Conservation (phyloP, 1,140 invertebrate species). For the Pristionchus pacificus region DNA sequence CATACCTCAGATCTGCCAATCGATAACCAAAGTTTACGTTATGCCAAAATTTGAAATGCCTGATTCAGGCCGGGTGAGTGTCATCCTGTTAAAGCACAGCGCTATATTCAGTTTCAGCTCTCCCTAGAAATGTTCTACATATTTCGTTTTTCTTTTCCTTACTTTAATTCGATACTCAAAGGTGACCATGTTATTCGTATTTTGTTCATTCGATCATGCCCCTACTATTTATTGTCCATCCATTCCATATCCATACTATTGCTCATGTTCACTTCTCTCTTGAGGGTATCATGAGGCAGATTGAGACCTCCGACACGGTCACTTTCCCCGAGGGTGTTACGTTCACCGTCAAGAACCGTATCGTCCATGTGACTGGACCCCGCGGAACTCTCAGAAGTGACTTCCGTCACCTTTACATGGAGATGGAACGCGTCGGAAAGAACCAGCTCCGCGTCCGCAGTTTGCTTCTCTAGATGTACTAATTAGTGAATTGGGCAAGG, state of each 20-base stretch:
- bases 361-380: slow-evolving; percentile 89
- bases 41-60: background rate
- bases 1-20: too few relatives aligned
- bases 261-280: slow-evolving; percentile 22
- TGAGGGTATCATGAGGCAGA: slow-evolving; percentile 54
- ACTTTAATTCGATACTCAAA: background rate
- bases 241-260: too few relatives aligned
- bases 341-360: slow-evolving; percentile 79
- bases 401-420: slow-evolving; percentile 90
- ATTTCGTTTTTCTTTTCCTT: background rate
- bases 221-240: too few relatives aligned
- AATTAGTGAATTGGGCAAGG: too few relatives aligned
- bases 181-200: too few relatives aligned
- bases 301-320: slow-evolving; percentile 54
- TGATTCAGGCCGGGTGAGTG: background rate
- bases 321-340: slow-evolving; percentile 64
- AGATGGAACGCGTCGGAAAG: slow-evolving; percentile 69
- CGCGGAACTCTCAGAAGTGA: slow-evolving; percentile 79
- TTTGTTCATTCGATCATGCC: too few relatives aligned
- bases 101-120: too few relatives aligned
- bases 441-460: slow-evolving; percentile 76
- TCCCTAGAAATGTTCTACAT: too few relatives aligned
- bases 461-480: too few relatives aligned
- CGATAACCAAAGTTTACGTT: background rate
- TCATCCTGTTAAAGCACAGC: too few relatives aligned